Evolutionary conservation across 2,888 invertebrate species (phyloP).

Genomic region (Stenotaenia linearis): DNA sequence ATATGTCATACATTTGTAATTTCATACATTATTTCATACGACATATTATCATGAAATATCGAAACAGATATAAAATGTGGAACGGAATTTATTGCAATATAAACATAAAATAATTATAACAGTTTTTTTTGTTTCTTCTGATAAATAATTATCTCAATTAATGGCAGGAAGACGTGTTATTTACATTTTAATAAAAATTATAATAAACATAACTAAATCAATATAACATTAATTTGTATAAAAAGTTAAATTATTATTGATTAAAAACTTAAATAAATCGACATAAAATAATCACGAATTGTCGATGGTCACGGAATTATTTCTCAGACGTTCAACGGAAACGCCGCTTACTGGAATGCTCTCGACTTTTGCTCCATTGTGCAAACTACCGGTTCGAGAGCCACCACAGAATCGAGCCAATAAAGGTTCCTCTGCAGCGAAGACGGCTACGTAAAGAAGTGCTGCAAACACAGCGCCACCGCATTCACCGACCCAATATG

Average conservation of each 20-base stretch:
- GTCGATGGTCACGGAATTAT: neutral
- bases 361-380: neutral
- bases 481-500: conserved; percentile 28
- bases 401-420: neutral
- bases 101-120: neutral
- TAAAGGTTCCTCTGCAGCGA: conserved; percentile 19
- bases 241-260: neutral
- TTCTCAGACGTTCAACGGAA: neutral
- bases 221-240: neutral
- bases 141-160: neutral
- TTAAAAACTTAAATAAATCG: neutral
- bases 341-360: neutral
- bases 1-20: too few relatives aligned
- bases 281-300: neutral
- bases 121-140: neutral
- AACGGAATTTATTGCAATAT: neutral
- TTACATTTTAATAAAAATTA: neutral
- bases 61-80: too few relatives aligned
- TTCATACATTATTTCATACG: too few relatives aligned
- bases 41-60: too few relatives aligned
- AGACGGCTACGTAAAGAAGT: conserved; percentile 13
- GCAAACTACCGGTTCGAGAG: neutral
- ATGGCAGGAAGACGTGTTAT: neutral
- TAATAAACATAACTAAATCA: neutral
- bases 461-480: conserved; percentile 30